Evolutionary conservation across 2,113 vertebrate species (phyloP).

Genomic region (Lepus timidus): DNA sequence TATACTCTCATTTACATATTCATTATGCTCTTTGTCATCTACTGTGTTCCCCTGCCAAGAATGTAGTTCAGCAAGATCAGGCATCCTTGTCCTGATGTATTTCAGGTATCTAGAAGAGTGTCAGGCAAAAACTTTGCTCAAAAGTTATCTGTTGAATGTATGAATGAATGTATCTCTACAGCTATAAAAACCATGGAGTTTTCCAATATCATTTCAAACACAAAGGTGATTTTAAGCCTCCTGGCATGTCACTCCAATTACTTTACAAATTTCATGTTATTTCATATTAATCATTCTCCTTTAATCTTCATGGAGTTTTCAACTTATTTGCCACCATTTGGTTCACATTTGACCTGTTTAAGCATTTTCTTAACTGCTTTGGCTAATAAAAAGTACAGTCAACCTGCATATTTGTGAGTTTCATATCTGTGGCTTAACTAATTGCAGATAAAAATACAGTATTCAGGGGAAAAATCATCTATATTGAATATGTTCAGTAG

Average conservation of each 20-base stretch:
- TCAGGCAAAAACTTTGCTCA: not conserved
- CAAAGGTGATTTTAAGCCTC: not conserved
- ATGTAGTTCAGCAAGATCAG: not conserved
- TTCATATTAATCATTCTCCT: not conserved
- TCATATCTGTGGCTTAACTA: not conserved
- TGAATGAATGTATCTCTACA: not conserved
- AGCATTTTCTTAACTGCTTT: not conserved
- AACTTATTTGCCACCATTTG: not conserved
- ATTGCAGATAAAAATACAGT: not conserved
- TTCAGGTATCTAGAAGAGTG: not conserved
- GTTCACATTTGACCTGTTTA: not conserved
- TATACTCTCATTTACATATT: not conserved
- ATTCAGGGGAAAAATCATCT: not conserved
- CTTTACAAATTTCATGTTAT: not conserved
- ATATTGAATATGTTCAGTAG: not conserved
- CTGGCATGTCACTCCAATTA: not conserved
- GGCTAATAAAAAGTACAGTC: not conserved
- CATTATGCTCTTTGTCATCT: not conserved
- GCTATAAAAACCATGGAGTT: not conserved
- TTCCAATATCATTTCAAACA: not conserved
- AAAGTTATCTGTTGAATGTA: not conserved
- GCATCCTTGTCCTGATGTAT: not conserved
- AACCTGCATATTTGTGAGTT: too few species aligned
- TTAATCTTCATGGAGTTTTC: not conserved
- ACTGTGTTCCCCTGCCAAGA: not conserved